Base-by-base conservation (phyloP, 2,113 vertebrate species). In the Microtus montanus region DNA sequence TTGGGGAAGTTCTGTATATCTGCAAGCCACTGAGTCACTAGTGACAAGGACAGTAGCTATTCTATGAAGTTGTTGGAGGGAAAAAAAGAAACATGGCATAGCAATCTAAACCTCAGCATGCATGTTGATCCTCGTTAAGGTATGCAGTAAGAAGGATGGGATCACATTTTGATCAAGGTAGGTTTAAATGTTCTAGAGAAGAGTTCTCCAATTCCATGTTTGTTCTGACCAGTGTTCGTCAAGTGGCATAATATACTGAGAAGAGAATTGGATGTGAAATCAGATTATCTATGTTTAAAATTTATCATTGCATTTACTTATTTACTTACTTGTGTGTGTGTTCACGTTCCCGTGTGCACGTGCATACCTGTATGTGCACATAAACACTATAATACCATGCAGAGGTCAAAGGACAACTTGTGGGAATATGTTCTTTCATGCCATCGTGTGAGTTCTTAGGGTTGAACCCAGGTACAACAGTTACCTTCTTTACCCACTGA, bases 161-260 rank as follows among this genome's bases (percentile, higher is more conserved):
- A 33, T 92, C 47, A 28, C 52, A 95, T 83, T 91, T 91, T 78
- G 68, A n/a, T 19, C 3, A 83, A 74, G 63, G 26, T 66, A 87
- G 44, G 84, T 79, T 33, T 91, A 41, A 92, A 33, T 4, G n/a
- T 74, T 91, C 30, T 87, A 93, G 64, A 93, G 85, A 95, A 93
- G 80, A 87, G 61, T 6, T 78, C 85, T 92, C 30, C 83, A 89
- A 89, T 88, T 93, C 24, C 74, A 30, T 89, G 68, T 75, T 20
- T 19, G 66, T 94, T 85, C 61, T 82, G 83, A 66, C 3, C 52
- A 64, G 2, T 15, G 90, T 93, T 97, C 74, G 92, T 89, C 94
- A 87, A 88, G 24, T 58, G 35, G 7, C 22, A 38, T 30, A 84
- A 49, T 47, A 7, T 22, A 87, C 38, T 87, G 14, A 86, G 75